Evolutionary conservation across 2,888 invertebrate species (phyloP).

Genomic region (Cybosia mesomella): DNA sequence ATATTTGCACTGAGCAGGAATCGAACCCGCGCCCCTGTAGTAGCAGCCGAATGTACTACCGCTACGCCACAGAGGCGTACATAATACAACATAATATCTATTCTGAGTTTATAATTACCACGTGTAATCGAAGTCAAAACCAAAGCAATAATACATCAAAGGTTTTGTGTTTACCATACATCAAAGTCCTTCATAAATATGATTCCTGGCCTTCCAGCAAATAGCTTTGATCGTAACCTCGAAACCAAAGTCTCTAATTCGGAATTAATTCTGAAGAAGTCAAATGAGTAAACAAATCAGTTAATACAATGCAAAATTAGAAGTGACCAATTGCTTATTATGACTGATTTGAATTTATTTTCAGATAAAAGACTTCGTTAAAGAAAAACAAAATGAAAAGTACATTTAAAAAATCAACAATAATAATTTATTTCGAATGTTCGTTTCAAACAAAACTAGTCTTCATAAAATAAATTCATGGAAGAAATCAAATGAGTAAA

Average conservation of each 20-base stretch:
- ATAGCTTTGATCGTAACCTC: neutral
- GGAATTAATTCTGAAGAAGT: neutral
- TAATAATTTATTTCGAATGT: neutral
- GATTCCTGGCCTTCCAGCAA: neutral
- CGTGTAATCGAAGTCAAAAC: neutral
- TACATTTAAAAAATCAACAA: neutral
- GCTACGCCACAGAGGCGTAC: too few species aligned
- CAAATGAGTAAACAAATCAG: neutral
- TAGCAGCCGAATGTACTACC: too few species aligned
- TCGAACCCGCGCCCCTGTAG: too few species aligned
- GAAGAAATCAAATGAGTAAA: neutral
- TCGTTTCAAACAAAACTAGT: neutral
- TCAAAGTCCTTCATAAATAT: neutral
- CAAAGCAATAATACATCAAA: neutral
- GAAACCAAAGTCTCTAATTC: neutral
- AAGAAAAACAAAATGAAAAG: neutral
- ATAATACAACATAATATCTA: too few species aligned
- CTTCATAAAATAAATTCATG: neutral
- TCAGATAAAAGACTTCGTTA: neutral
- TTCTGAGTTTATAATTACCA: too few species aligned
- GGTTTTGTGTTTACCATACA: neutral
- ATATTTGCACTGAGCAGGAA: too few species aligned
- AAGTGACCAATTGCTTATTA: conserved; percentile 1
- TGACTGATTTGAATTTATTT: neutral
- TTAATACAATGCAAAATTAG: neutral